Evolutionary conservation across 2,888 invertebrate species (phyloP), one percentile per base, ranked within the genome.

Genomic region (Drosophila subsilvestris): DNA sequence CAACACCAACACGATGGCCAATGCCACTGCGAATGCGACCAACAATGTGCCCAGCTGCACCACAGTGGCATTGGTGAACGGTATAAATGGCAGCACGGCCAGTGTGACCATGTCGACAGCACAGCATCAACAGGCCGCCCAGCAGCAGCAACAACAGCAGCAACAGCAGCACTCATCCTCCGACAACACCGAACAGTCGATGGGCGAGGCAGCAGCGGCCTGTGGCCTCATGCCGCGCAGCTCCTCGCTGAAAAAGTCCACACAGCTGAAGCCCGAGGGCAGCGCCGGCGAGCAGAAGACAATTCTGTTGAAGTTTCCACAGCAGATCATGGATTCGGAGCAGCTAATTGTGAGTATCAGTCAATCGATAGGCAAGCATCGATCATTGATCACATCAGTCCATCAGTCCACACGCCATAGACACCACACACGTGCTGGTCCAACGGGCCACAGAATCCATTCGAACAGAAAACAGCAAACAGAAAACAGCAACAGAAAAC

Each of bases 181-280:
- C 3, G 92, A 92, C 54, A 92, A 92, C 67, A 92, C 92, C 0
- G 92, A 92, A 53, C 86, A 91, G 53, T 92, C 92, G 20, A 43
- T 88, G 55, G 91, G 82, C 65, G 76, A 77, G 12, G 68, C 59
- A 57, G 65, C 18, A 51, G 63, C 14, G 55, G 51, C 12, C 37
- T 67, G 14, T 54, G 37, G 17, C 47, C 6, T 25, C 20, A 54
- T 43, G 51, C 72, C 9, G 3, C 83, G 91, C 45, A 79, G 68
- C 54, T 90, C 89, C 1, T 91, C 89, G 63, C 74, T 90, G 37
- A 91, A 90, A 66, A 91, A 91, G 48, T 79, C 86, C 44, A 71
- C 63, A 55, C 80, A 78, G 4, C 72, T 88, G 18, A 88, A 86
- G 54, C 79, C 81, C 12, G 85, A 76, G 44, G 71, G 62, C 48